Evolutionary conservation across 2,888 invertebrate species (phyloP).

Genomic region (Entomobrya multifasciata): DNA sequence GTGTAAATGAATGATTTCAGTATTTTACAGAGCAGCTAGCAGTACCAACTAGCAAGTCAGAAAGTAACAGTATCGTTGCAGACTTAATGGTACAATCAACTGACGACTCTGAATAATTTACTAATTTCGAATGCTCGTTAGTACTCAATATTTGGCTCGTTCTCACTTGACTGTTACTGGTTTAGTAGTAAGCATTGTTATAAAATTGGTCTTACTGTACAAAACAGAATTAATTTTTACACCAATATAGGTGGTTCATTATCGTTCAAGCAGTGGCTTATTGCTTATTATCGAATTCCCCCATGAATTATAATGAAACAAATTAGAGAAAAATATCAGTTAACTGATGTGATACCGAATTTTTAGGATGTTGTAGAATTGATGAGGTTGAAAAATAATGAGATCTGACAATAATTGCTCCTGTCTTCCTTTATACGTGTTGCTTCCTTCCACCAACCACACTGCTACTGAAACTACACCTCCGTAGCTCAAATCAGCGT

Average conservation of each 20-base stretch:
- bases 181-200: too few species aligned
- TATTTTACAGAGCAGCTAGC: constrained; percentile 12
- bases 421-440: not conserved
- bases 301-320: not conserved
- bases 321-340: too few species aligned
- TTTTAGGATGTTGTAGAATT: too few species aligned
- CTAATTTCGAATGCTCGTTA: constrained; percentile 3
- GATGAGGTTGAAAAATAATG: too few species aligned
- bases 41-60: too few species aligned
- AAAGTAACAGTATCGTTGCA: too few species aligned
- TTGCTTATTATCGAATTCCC: not conserved
- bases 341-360: too few species aligned
- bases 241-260: not conserved
- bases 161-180: too few species aligned
- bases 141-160: too few species aligned
- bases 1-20: not conserved
- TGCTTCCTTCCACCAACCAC: not conserved
- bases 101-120: constrained; percentile 35
- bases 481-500: not conserved
- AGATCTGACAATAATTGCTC: too few species aligned
- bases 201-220: too few species aligned
- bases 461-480: not conserved
- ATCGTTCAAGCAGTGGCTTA: not conserved
- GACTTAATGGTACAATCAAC: too few species aligned
- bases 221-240: not conserved